Evolutionary conservation across 2,888 invertebrate species (phyloP), one percentile per base, ranked within the genome.

Genomic region (Apodemia mormo): DNA sequence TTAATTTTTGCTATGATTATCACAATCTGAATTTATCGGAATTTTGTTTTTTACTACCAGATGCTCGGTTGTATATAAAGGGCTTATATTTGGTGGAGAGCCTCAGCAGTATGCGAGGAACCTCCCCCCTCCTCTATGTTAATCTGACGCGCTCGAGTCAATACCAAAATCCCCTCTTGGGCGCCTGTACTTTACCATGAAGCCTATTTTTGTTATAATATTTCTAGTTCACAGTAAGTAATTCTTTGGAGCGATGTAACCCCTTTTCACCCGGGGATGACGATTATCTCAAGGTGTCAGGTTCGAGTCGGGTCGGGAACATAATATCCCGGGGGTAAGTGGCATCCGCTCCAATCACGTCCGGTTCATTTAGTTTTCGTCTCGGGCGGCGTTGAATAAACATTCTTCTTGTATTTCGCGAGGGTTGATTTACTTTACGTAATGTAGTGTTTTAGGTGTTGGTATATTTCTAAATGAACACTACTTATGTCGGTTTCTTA

Each of bases 271-370:
- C 6, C 10, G 12, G 9, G 29, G 29, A 3, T 58, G 58, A 61
- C 14, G 14, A 61, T 61, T 61, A 33, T 61, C 30, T 61, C 61
- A 33, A 61, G 61, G 61, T 33, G 33, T 61, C 33, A 33, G 14
- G 33, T 61, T 61, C 33, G 61, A 37, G 33, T 33, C n/a, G 58
- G 30, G 12, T 12, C 33, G 61, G 61, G 61, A 61, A 61, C 33
- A 33, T 33, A 14, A 61, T 61, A 61, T 14, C 61, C 33, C 61
- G 14, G 6, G 14, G 6, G 61, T 33, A 37, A 61, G 61, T 33
- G 61, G 37, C 61, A 61, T 61, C 61, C 14, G 61, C 61, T 33
- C 33, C 30, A 30, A 58, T 22, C 58, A 30, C 30, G 58, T 61
- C 61, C 52, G 30, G 61, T 30, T 30, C 61, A 37, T 61, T 61